A percentile compares a stretch with the other conserved stretches of the same genome.
These are phyloP conservation scores for Nycticorax nycticorax DNA, from an alignment of 2,113 vertebrate genomes.

Conservation along the genomic window DNA sequence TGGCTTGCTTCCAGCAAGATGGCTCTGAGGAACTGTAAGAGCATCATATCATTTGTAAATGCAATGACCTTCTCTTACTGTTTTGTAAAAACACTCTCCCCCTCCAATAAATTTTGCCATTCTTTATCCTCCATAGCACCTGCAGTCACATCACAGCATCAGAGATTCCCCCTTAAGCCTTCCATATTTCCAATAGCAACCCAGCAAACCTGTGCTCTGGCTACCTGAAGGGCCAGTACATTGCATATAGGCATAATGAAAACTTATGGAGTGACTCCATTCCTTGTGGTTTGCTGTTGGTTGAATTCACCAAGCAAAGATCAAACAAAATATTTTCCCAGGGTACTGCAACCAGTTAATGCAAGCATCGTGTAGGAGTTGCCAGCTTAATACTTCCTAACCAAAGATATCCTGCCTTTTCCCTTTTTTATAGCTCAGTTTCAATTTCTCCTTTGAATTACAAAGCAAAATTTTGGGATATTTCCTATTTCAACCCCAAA, in stretches of 20 bases:
- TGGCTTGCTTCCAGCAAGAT: background rate
- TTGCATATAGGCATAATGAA: background rate
- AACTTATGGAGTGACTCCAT: background rate
- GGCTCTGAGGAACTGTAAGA: background rate
- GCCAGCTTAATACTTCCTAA: background rate
- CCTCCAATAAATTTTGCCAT: background rate
- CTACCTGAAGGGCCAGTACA: background rate
- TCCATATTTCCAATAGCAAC: background rate
- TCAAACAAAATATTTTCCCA: background rate
- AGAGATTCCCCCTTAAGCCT: background rate
- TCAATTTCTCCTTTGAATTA: background rate
- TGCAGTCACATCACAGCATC: background rate
- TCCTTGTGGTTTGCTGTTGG: background rate
- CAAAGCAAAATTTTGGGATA: background rate
- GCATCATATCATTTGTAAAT: background rate
- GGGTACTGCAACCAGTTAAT: background rate
- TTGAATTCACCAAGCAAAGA: background rate
- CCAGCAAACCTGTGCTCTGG: background rate
- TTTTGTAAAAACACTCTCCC: background rate
- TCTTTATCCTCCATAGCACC: background rate
- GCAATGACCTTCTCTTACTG: background rate
- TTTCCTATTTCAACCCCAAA: background rate
- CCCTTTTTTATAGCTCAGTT: background rate
- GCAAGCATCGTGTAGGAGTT: background rate
- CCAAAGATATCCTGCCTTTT: background rate